Base-by-base conservation (phyloP, 1,140 invertebrate genomes). In the Temnothorax longispinosus region DNA sequence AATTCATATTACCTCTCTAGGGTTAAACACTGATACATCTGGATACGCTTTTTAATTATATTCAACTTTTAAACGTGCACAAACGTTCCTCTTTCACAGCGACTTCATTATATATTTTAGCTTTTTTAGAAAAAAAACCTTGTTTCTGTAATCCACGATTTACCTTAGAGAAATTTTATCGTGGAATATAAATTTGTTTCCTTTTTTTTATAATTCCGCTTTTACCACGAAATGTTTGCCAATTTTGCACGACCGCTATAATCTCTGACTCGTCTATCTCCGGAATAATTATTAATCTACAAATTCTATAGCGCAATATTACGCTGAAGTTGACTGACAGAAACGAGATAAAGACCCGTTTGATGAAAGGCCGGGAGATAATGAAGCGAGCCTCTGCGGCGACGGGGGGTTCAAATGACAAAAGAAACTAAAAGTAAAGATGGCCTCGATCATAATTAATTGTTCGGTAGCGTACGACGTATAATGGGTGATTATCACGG, bases 371-470 rank as follows among this genome's bases (percentile, higher is more conserved):
- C 54, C 54, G 44, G 18, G 13, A 35, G 32, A 62, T 41, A 62
- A 82, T 82, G 52, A 41, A 32, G 10, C 15, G 21, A 27, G 44
- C 3, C 15, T 58, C 6, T 8, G 38, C 65, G 1, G 0, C 27
- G 27, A 27, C 27, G 27, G 58, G 27, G 38, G 41, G 0, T n/a
- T 32, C 80, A 27, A 47, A 60, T 41, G 35, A 74, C 80, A 60
- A 72, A 82, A 32, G 80, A 82, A 58, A 27, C 52, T 21, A 47
- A 60, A 82, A 56, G 67, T 32, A 52, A 71, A 58, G 52, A 60
- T 32, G 44, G 44, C 13, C 41, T 54, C 69, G 41, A 84, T 84
- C 54, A 47, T 84, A 75, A 84, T 84, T 84, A 84, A 84, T 75
- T 72, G 78, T 27, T 69, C 50, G 78, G 32, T 81, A 18, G 62